Conservation (phyloP, 1,140 invertebrate species). For the Leptinotarsa undecemlineata region DNA sequence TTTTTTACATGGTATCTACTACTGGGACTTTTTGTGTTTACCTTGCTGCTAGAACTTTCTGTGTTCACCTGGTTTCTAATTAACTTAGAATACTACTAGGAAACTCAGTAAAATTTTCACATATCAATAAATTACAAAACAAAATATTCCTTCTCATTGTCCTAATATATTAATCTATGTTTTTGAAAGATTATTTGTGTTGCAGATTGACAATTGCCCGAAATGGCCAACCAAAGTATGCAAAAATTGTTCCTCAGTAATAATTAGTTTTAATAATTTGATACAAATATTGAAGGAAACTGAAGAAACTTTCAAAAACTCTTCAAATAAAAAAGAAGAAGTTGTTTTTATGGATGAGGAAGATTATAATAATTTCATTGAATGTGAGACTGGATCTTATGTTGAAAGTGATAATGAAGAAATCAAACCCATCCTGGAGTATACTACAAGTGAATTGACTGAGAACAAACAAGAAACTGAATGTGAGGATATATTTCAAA, state of each 20-base stretch:
- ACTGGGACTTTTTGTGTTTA: no score
- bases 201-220: slow-evolving; percentile 16
- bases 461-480: neutral
- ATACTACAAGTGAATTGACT: neutral
- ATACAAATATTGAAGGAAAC: neutral
- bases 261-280: slow-evolving; percentile 21
- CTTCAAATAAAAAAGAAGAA: slow-evolving; percentile 14
- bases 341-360: slow-evolving; percentile 20
- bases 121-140: no score
- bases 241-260: slow-evolving; percentile 12
- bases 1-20: no score
- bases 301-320: neutral
- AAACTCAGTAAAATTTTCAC: no score
- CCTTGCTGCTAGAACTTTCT: no score
- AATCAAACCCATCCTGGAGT: neutral
- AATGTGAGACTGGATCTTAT: slow-evolving; percentile 17
- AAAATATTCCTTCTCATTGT: no score
- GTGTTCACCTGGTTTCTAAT: no score
- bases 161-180: neutral
- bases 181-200: slow-evolving; percentile 5
- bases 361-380: slow-evolving; percentile 17
- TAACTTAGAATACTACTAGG: no score
- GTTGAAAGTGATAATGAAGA: slow-evolving; percentile 21
- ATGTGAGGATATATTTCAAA: neutral
- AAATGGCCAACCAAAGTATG: slow-evolving; percentile 7